Base-by-base conservation (phyloP, 2,113 vertebrate genomes). In the Promerops cafer region DNA sequence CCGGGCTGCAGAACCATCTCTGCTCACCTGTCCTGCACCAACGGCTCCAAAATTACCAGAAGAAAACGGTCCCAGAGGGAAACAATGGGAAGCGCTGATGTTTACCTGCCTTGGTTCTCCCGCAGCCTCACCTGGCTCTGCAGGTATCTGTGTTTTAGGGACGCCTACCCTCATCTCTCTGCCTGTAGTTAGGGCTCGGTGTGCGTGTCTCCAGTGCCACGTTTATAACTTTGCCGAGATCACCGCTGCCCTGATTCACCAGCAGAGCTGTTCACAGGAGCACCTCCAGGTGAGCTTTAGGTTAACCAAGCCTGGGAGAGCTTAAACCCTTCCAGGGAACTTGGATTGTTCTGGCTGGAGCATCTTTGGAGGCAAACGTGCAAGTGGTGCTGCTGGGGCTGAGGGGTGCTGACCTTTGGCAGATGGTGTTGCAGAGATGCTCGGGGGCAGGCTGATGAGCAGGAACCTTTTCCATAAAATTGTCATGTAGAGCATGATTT, bases 391-490 rank as follows among this genome's bases (percentile, higher is more conserved):
- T 84, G 60, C 65, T 11, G 50, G 53, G 88, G 63, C 85, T 72
- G 78, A 52, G 70, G 90, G 64, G 78, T 18, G 82, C 15, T 69
- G 88, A 94, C 96, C 88, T 85, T n/a, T 88, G 92, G 75, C 96
- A 97, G 94, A 94, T 90, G 94, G 90, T 2, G 13, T 53, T 82
- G 88, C 59, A 61, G 79, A 90, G 95, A 65, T 88, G 90, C 94
- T 88, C 5, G n/a, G 59, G 85, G 94, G 90, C 94, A 95, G 49
- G 20, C 45, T 53, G 83, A 89, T 17, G 82, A 80, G 85, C 70
- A 65, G 87, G 21, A 92, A 45, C 66, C 28, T 83, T 77, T 79
- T 70, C 65, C 71, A 20, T 40, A 4, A 8, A 74, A 44, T 86
- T 83, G 63, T 37, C 50, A 39, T 60, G 44, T 23, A 28, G 74